phyloP scores from a whole-genome alignment of 92 coral and sea anemone species.

The Micromussa lordhowensis region DNA sequence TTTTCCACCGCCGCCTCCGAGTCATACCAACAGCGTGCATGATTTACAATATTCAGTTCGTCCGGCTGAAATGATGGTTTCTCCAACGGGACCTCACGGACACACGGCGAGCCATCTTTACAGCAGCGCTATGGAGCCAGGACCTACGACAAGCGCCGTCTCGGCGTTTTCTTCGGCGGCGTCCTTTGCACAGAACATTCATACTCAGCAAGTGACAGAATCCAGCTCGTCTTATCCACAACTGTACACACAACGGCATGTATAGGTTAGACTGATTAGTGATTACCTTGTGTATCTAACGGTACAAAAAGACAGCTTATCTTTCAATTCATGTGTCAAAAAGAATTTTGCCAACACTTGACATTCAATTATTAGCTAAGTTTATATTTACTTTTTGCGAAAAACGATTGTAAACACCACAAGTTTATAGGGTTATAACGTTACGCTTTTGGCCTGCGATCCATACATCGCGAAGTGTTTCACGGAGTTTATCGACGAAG shows the following conservation, averaged over 20 bases:
- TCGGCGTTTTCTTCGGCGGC: conserved; percentile 71
- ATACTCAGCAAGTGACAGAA: conserved; percentile 73
- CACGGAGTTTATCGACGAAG: conserved; percentile 17
- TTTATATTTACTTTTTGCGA: conserved; percentile 60
- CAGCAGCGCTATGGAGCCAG: conserved; percentile 79
- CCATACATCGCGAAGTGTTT: conserved; percentile 12
- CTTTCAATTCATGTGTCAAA: conserved; percentile 81
- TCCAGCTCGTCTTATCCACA: conserved; percentile 77
- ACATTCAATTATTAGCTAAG: conserved; percentile 68
- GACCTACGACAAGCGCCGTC: conserved; percentile 79
- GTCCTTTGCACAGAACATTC: conserved; percentile 76
- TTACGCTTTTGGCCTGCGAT: conserved; percentile 25
- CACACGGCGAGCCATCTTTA: conserved; percentile 66
- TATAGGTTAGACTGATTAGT: conserved; percentile 65
- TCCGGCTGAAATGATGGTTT: conserved; percentile 77
- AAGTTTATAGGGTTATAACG: conserved; percentile 36
- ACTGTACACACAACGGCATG: conserved; percentile 90
- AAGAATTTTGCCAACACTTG: conserved; percentile 60
- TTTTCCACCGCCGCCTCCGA: conserved; percentile 75
- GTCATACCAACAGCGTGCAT: conserved; percentile 66
- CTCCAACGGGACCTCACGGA: conserved; percentile 60
- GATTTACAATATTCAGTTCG: conserved; percentile 78
- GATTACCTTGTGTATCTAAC: conserved; percentile 81
- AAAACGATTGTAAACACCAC: conserved; percentile 42
- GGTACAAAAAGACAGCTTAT: conserved; percentile 70